Base-by-base conservation (phyloP, 2,113 vertebrate species). In the Chionodraco myersi region DNA sequence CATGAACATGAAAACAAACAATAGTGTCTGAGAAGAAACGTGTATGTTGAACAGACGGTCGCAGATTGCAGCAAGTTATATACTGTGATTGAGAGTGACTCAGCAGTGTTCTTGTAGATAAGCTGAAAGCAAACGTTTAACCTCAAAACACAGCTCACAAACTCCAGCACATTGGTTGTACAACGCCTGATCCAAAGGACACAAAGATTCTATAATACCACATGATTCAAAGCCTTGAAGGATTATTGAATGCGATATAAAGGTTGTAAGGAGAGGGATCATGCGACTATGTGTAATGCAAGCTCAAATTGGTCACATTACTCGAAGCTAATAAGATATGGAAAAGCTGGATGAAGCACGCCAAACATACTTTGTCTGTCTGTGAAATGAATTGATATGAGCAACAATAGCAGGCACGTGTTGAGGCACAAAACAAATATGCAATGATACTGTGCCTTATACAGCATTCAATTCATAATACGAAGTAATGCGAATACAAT, bases 211-310 rank as follows among this genome's bases (percentile, higher is more conserved):
- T 26, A 72, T 59, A 57, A 69, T 52, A 72, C 87, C 82, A 86
- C 82, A 87, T 88, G 76, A 84, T 74, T 56, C 49, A 79, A 79
- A 80, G 84, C 65, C 48, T 47, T n/a, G 15, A 80, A 10, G 84
- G 88, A 87, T 91, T 89, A 87, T 3, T 59, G 34, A 65, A 48
- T n/a, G 36, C 62, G 71, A 41, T 45, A 60, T 74, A 68, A 52
- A 67, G 67, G 70, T 77, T 67, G 79, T 44, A 80, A 53, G 14
- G 56, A 45, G 23, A 66, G 36, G 34, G 15, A 53, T 62, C 15
- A 58, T 52, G 26, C 1, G 0, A 52, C 41, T 63, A 7, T 23
- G 23, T 63, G 65, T 47, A 49, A 30, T 56, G 48, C 57, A 70
- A 58, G 57, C 56, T 87, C 16, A 56, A 34, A 23, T 18, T 34